Evolutionary conservation across 2,113 vertebrate genomes (phyloP).

Genomic region (Rhineura floridana): DNA sequence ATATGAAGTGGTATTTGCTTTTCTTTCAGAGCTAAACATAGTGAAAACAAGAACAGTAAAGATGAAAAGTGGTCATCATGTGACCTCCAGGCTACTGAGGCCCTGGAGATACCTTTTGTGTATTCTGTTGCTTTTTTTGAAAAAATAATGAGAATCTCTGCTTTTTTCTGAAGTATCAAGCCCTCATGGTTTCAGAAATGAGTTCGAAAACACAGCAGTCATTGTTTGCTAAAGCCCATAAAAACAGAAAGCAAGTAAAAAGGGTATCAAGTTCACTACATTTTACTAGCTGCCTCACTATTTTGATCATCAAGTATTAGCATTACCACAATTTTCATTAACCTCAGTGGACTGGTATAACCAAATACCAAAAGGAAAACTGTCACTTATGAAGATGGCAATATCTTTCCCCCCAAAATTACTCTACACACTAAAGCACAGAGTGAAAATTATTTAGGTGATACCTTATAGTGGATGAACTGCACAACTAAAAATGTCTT

Average conservation of each 20-base stretch:
- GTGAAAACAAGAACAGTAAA: background rate
- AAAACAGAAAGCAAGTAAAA: background rate
- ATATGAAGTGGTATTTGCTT: background rate
- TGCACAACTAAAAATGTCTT: background rate
- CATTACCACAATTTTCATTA: background rate
- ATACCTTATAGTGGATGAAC: background rate
- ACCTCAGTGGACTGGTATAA: background rate
- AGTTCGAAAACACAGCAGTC: background rate
- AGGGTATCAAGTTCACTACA: background rate
- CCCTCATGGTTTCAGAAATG: background rate
- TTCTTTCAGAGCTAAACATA: conserved; percentile 3
- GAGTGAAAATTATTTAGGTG: background rate
- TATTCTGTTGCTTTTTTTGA: background rate
- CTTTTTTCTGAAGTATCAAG: background rate
- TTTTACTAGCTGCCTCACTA: background rate
- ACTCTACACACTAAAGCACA: background rate
- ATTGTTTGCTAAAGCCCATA: background rate
- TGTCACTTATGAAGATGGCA: background rate
- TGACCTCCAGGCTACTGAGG: background rate
- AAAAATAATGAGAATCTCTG: background rate
- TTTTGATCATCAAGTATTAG: background rate
- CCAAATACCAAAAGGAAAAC: background rate
- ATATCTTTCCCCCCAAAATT: background rate
- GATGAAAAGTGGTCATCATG: background rate
- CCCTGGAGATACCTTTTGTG: background rate